Percentiles rank a stretch among this genome's conserved stretches.
These are phyloP conservation scores for Pyrocephalus nanus DNA, from an alignment of 2,797 vertebrate species.

Conservation along the genomic window DNA sequence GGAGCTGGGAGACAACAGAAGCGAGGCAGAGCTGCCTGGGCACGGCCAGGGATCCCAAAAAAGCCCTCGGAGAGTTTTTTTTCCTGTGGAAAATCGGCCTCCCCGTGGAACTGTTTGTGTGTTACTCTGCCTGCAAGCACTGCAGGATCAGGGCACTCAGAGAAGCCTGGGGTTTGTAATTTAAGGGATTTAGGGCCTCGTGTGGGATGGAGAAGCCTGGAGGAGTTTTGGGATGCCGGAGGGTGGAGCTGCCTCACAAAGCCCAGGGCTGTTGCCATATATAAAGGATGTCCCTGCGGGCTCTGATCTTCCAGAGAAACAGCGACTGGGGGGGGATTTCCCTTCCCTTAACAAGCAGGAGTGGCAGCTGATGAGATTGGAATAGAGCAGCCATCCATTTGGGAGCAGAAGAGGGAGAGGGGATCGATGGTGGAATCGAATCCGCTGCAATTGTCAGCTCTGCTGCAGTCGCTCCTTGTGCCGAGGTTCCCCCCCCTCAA, in stretches of 20 bases:
- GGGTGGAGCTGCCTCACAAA: neutral
- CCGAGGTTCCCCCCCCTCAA: rapidly evolving
- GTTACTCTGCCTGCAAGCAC: neutral
- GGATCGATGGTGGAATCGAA: rapidly evolving
- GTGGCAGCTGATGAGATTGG: neutral
- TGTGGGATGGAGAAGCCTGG: neutral
- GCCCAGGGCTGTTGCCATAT: neutral
- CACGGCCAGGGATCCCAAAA: neutral
- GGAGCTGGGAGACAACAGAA: neutral
- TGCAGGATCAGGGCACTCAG: neutral
- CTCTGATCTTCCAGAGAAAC: neutral
- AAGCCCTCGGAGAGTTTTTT: neutral
- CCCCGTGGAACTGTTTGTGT: rapidly evolving
- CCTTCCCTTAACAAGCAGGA: neutral
- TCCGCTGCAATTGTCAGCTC: rapidly evolving
- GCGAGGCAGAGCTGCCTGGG: neutral
- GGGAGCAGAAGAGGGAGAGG: neutral
- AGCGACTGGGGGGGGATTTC: rapidly evolving
- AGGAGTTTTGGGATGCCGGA: rapidly evolving
- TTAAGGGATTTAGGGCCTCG: neutral
- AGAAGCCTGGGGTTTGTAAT: neutral
- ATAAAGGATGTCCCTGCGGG: rapidly evolving
- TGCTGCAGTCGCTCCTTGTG: rapidly evolving
- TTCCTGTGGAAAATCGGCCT: rapidly evolving
- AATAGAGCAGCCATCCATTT: neutral